These are phyloP conservation scores for Psittacula derbiana DNA, from an alignment of 2,797 vertebrate species.

Conservation along the genomic window DNA sequence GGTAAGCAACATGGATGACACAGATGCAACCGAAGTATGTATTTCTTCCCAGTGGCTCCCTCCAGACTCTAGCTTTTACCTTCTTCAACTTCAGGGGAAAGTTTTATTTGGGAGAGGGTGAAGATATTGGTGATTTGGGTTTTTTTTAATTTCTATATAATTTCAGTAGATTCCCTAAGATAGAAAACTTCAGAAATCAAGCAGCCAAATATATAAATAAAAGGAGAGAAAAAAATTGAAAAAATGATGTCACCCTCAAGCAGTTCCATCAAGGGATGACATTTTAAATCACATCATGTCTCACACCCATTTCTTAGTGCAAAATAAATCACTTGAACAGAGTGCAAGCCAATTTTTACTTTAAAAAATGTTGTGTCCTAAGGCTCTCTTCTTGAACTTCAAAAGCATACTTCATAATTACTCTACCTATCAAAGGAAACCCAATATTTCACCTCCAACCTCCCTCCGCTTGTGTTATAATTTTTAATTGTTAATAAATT, in stretches of 20 bases:
- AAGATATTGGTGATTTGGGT: not conserved
- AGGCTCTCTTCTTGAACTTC: constrained; percentile 92
- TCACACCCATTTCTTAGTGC: constrained; percentile 85
- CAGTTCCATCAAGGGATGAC: constrained; percentile 87
- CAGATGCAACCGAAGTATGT: not conserved
- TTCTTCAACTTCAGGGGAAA: not conserved
- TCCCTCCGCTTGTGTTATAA: constrained; percentile 80
- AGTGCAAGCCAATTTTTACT: constrained; percentile 86
- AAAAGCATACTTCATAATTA: constrained; percentile 88
- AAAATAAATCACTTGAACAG: constrained; percentile 94
- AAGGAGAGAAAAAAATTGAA: not conserved
- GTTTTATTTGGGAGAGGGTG: not conserved
- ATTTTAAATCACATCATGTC: constrained; percentile 97
- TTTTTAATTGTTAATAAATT: constrained; percentile 89
- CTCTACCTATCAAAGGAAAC: constrained; percentile 89
- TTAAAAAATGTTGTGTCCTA: constrained; percentile 86
- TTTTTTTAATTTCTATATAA: constrained; percentile 41
- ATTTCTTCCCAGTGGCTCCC: not conserved
- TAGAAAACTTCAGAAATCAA: constrained; percentile 66
- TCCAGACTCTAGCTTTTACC: not conserved
- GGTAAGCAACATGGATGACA: not conserved
- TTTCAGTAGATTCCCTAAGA: constrained; percentile 70
- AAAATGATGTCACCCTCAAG: constrained; percentile 76
- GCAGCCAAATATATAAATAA: constrained; percentile 56
- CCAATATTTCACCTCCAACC: constrained; percentile 88